phyloP scores from a whole-genome alignment of 2,113 vertebrate genomes.

The Oncorhynchus masou region DNA sequence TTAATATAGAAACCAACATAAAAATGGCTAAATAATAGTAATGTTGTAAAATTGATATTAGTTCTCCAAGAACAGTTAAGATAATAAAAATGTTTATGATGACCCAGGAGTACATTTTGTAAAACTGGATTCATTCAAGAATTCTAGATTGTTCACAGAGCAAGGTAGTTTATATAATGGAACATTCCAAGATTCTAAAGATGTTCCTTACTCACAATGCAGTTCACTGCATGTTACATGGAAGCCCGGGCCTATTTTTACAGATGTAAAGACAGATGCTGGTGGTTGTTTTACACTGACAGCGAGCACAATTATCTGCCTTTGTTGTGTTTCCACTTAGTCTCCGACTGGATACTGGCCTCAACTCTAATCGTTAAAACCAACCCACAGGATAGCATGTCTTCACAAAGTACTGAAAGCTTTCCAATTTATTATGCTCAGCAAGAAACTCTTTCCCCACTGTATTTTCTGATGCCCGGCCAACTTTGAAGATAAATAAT shows the following conservation, averaged over 20 bases:
- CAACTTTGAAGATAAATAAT: not conserved
- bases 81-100: constrained; percentile 74
- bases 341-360: constrained; percentile 28
- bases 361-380: constrained; percentile 32
- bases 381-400: not conserved
- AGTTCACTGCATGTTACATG: not conserved
- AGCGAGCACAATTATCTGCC: constrained; percentile 14
- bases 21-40: constrained; percentile 69
- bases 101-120: constrained; percentile 7
- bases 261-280: constrained; percentile 17
- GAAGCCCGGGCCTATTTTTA: constrained; percentile 7
- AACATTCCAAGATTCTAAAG: not conserved
- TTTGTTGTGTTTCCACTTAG: constrained; percentile 43
- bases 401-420: constrained; percentile 44
- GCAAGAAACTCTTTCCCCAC: constrained; percentile 17
- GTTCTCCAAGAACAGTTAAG: constrained; percentile 62
- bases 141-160: not conserved
- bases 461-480: constrained; percentile 12
- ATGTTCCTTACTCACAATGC: not conserved
- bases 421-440: constrained; percentile 36
- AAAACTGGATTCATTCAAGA: not conserved
- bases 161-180: not conserved
- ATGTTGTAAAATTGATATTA: constrained; percentile 70
- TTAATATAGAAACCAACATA: constrained; percentile 71
- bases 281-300: too few species aligned